Conservation (phyloP, 2,797 vertebrate genomes). For the Pyrocephalus nanus region DNA sequence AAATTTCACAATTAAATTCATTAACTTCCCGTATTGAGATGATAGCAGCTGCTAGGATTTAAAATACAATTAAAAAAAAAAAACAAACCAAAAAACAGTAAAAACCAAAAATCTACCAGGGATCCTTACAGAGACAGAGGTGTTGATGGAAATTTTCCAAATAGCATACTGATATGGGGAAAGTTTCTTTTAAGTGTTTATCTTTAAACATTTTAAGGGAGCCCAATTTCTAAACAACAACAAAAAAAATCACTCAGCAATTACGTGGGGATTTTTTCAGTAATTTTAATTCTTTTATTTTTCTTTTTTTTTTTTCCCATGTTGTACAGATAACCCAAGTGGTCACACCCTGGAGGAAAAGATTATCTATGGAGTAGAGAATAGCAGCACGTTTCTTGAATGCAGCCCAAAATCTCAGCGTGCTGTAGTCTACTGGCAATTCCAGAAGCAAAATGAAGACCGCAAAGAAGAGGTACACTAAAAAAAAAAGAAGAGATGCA, state of each 20-base stretch:
- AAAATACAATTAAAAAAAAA: background rate
- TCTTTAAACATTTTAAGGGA: background rate
- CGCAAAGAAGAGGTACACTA: slow-evolving; percentile 88
- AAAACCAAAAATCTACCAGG: background rate
- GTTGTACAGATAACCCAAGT: slow-evolving; percentile 83
- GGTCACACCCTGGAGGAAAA: slow-evolving; percentile 86
- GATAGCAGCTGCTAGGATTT: slow-evolving; percentile 16
- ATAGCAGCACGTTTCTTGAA: slow-evolving; percentile 97
- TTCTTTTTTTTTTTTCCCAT: background rate
- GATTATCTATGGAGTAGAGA: slow-evolving; percentile 96
- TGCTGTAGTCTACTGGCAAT: slow-evolving; percentile 93
- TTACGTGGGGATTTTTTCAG: background rate
- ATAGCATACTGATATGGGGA: background rate
- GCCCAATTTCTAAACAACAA: background rate
- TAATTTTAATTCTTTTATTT: background rate
- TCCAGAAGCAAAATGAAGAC: slow-evolving; percentile 87
- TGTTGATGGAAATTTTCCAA: background rate
- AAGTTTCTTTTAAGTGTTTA: background rate
- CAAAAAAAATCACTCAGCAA: background rate
- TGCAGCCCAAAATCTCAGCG: slow-evolving; percentile 96
- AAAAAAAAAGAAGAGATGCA: background rate
- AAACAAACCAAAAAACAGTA: no score
- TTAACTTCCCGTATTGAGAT: slow-evolving; percentile 11
- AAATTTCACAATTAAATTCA: slow-evolving; percentile 8
- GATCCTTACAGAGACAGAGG: background rate